Evolutionary conservation across 2,797 vertebrate genomes (phyloP), one percentile per base, ranked within the genome.

Genomic region (Notolepis coatsorum): DNA sequence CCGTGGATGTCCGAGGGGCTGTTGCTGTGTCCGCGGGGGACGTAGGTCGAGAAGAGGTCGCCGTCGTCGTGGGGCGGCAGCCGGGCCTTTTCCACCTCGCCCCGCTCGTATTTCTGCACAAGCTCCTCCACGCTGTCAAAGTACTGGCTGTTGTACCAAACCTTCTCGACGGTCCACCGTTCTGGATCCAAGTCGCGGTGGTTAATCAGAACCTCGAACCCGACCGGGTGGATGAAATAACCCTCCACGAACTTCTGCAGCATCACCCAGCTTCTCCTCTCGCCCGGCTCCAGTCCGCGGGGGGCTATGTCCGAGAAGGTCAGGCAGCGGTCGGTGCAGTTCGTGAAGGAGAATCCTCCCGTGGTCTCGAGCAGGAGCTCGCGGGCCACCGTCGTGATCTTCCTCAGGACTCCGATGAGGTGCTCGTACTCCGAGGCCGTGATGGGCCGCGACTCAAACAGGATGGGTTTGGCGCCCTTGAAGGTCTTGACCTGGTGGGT

Each of bases 81-180:
- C 17, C 53, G 83, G 0, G 80, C 1, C 4, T 79, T 85, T 0
- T 79, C 47, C 28, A 98, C 74, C 1, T 23, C 39, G 0, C 95
- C 94, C 0, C 7, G 65, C 0, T 89, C 78, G 0, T 97, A 95
- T 47, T 84, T 87, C 51, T 55, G 74, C 0, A 95, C 88, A 62
- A 99, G 79, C 15, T 98, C 94, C 28, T 79, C 86, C 0, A 93
- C 55, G 24, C 89, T 95, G 68, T 86, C 68, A 48, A 96, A 98
- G 73, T 95, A 96, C 13, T 87, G 86, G 28, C 92, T 91, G 0
- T 96, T 95, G 83, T 97, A 99, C 97, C 97, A 98, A 23, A 99
- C 64, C 61, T 73, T 94, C 65, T 90, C 92, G 5, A 97, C 91
- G 0, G 25, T 57, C 97, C 97, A 98, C 43, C 61, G 86, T 2